Evolutionary conservation across 1,140 invertebrate species (phyloP).

Genomic region (Drosophila tsacasi): DNA sequence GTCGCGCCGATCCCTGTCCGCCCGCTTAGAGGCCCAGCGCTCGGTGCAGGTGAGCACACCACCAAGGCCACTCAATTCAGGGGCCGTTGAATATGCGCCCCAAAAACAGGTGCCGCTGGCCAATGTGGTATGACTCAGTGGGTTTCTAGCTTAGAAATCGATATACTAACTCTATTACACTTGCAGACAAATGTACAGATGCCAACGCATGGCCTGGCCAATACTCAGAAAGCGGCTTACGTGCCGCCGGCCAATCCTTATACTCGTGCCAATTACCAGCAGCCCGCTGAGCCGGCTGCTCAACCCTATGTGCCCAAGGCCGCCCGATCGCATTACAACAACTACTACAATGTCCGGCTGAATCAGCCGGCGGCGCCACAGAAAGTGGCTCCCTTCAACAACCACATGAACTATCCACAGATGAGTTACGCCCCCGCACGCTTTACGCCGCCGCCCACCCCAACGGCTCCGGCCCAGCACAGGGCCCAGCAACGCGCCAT

Average conservation of each 20-base stretch:
- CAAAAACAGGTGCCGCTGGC: slow-evolving; percentile 48
- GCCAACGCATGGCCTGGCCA: slow-evolving; percentile 38
- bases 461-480: slow-evolving; percentile 7
- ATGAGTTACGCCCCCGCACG: slow-evolving; percentile 52
- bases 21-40: slow-evolving; percentile 73
- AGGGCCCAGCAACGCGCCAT: slow-evolving; percentile 36
- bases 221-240: slow-evolving; percentile 50
- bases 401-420: slow-evolving; percentile 15
- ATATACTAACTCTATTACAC: neutral
- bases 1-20: slow-evolving; percentile 59
- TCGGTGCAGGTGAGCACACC: slow-evolving; percentile 31
- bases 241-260: slow-evolving; percentile 38
- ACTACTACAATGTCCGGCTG: slow-evolving; percentile 70
- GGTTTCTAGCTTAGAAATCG: neutral
- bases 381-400: slow-evolving; percentile 8
- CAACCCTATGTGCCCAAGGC: slow-evolving; percentile 58
- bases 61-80: slow-evolving; percentile 36
- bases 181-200: slow-evolving; percentile 66
- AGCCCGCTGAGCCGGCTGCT: slow-evolving; percentile 33
- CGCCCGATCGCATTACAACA: slow-evolving; percentile 55
- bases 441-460: slow-evolving; percentile 44
- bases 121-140: slow-evolving; percentile 55
- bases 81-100: slow-evolving; percentile 25
- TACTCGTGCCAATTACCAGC: slow-evolving; percentile 66
- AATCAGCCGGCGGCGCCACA: slow-evolving; percentile 54